A percentile compares a stretch with the other conserved stretches of the same genome.
Evolutionary conservation across 2,113 vertebrate genomes (phyloP).

Genomic region (Psettodes erumei): DNA sequence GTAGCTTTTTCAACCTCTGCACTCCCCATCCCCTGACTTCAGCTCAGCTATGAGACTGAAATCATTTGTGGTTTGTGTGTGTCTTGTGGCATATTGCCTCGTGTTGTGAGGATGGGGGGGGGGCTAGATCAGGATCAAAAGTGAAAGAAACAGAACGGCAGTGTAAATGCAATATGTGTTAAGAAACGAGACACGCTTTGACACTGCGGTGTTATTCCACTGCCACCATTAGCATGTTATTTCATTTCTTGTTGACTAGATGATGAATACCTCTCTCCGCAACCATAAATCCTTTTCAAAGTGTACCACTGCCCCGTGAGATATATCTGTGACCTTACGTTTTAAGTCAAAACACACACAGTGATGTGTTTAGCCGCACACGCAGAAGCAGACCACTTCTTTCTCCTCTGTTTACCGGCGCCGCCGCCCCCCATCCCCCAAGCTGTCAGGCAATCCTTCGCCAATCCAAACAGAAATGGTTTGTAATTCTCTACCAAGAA

Average conservation of each 20-base stretch:
- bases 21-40: constrained; percentile 69
- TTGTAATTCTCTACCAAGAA: constrained; percentile 12
- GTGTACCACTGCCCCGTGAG: constrained; percentile 36
- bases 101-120: neutral
- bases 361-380: neutral
- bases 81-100: constrained; percentile 1
- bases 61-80: constrained; percentile 26
- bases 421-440: neutral
- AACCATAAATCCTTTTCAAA: constrained; percentile 51
- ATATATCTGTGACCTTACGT: constrained; percentile 39
- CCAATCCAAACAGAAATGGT: constrained; percentile 17
- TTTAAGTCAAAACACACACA: constrained; percentile 29
- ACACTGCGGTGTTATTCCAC: neutral
- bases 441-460: neutral
- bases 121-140: constrained; percentile 13
- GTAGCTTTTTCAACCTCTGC: constrained; percentile 79
- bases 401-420: neutral
- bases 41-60: constrained; percentile 68
- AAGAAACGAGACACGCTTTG: constrained; percentile 3
- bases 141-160: constrained; percentile 20
- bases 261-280: constrained; percentile 56
- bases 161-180: constrained; percentile 18
- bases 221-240: constrained; percentile 9
- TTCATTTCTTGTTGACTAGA: constrained; percentile 50
- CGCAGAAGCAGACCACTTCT: neutral